phyloP scores from a whole-genome alignment of 1,140 invertebrate genomes.

The Cotesia chilonis region DNA sequence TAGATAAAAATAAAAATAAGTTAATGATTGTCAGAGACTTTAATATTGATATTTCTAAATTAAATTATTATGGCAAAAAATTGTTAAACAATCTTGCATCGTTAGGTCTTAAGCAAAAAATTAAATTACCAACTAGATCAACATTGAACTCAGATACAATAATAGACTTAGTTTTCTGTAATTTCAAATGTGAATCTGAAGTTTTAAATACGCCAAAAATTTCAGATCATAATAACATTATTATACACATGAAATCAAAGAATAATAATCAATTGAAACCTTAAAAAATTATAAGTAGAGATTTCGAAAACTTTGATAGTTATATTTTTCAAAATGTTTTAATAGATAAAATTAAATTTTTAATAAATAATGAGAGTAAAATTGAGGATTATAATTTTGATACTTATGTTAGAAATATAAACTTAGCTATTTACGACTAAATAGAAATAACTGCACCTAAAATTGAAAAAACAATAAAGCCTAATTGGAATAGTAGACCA shows the following conservation, averaged over 20 bases:
- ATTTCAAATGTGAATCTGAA: slow-evolving; percentile 10
- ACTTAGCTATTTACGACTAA: not conserved
- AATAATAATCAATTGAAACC: not conserved
- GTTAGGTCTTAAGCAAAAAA: slow-evolving; percentile 34
- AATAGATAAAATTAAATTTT: not conserved
- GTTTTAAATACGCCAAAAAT: slow-evolving; percentile 29
- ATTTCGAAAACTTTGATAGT: not conserved
- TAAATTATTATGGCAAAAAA: slow-evolving; percentile 21
- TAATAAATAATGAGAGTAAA: not conserved
- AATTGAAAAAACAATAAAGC: not conserved
- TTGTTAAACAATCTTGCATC: not conserved
- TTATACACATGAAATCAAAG: not conserved
- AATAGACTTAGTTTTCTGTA: slow-evolving; percentile 30
- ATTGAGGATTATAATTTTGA: not conserved
- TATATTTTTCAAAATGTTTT: not conserved
- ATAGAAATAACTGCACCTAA: not conserved
- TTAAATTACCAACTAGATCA: slow-evolving; percentile 23
- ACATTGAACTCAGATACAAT: slow-evolving; percentile 16
- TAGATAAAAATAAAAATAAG: not conserved
- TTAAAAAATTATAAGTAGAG: not conserved
- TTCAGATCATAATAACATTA: slow-evolving; percentile 20
- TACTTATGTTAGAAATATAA: not conserved
- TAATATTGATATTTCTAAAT: slow-evolving; percentile 26
- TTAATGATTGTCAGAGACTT: slow-evolving; percentile 31
- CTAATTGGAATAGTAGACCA: not conserved